These are phyloP conservation scores for Siderastrea radians DNA, from an alignment of 92 coral and sea anemone species.

Conservation along the genomic window DNA sequence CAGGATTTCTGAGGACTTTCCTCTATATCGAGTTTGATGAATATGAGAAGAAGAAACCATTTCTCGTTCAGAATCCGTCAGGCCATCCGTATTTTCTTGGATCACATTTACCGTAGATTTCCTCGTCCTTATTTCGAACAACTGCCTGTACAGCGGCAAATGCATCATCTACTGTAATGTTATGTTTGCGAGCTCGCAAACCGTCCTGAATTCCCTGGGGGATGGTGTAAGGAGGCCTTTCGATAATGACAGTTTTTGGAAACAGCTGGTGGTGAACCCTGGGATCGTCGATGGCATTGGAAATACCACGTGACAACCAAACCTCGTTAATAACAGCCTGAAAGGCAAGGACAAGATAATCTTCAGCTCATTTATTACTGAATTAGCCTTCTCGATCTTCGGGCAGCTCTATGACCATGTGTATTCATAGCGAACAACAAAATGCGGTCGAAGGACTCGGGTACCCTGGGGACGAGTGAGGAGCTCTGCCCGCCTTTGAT, in stretches of 20 bases:
- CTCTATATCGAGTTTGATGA: not conserved
- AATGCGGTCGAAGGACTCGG: too few relatives aligned
- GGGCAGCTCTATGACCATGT: too few relatives aligned
- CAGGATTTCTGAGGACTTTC: too few relatives aligned
- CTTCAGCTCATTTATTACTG: not conserved
- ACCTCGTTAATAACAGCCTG: conserved; percentile 80
- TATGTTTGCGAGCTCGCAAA: conserved; percentile 76
- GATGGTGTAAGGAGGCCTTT: conserved; percentile 62
- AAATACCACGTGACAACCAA: conserved; percentile 83
- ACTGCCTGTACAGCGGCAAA: conserved; percentile 88
- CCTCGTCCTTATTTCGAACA: conserved; percentile 59
- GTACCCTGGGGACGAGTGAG: too few relatives aligned
- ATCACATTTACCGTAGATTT: conserved; percentile 86
- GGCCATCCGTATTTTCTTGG: conserved; percentile 92
- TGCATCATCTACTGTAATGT: conserved; percentile 13
- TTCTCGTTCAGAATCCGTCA: conserved; percentile 72
- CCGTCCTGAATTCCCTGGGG: conserved; percentile 61
- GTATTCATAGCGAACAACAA: too few relatives aligned
- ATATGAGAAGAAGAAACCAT: not conserved
- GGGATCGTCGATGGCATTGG: conserved; percentile 76
- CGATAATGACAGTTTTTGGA: conserved; percentile 71
- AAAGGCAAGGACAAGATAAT: not conserved
- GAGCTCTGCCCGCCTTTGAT: too few relatives aligned
- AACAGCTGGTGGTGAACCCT: conserved; percentile 86
- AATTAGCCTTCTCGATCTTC: too few relatives aligned